Conservation (phyloP, 2,888 invertebrate species). For the Brachycybe producta region DNA sequence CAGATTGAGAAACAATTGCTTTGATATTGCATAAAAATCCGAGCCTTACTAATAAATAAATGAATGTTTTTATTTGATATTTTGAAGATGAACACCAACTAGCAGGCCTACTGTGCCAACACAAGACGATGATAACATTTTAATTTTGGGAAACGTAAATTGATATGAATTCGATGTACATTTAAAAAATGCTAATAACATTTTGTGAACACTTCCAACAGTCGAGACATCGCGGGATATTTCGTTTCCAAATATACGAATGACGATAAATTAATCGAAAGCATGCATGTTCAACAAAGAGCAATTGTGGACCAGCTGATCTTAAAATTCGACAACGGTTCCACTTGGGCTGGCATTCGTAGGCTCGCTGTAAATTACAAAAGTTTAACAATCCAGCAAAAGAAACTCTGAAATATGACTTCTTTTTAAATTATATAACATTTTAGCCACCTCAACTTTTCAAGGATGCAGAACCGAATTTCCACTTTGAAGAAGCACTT, state of each 20-base stretch:
- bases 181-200: too few relatives aligned
- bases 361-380: neutral
- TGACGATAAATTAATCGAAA: neutral
- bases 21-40: too few relatives aligned
- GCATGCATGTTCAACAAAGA: neutral
- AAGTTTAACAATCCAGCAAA: neutral
- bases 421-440: neutral
- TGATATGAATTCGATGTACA: neutral
- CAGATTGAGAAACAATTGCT: too few relatives aligned
- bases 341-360: neutral
- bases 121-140: neutral
- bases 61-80: too few relatives aligned
- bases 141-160: constrained; percentile 1
- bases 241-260: neutral
- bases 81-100: too few relatives aligned
- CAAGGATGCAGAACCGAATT: neutral
- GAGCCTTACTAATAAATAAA: too few relatives aligned
- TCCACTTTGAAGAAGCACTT: neutral
- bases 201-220: too few relatives aligned
- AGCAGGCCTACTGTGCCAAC: too few relatives aligned
- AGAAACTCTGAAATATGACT: neutral
- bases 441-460: neutral
- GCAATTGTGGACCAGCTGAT: neutral
- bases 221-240: constrained; percentile 1
- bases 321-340: neutral